phyloP scores from a whole-genome alignment of 2,888 invertebrate genomes.

The Rhagium mordax region DNA sequence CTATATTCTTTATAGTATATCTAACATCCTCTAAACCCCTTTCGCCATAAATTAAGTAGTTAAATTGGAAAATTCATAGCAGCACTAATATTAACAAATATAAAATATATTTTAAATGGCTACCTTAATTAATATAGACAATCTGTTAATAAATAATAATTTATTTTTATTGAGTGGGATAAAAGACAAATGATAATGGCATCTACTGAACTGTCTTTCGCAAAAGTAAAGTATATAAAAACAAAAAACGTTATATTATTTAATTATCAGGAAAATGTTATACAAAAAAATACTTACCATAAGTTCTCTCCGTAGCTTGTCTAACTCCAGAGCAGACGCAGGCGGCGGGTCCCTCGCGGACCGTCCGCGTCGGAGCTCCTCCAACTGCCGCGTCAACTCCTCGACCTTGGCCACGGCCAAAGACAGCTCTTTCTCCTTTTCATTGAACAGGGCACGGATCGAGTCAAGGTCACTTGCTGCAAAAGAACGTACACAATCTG shows the following conservation, averaged over 20 bases:
- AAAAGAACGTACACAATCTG: constrained; percentile 55
- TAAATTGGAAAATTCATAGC: too few relatives aligned
- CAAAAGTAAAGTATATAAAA: neutral
- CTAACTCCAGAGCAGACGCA: constrained; percentile 89
- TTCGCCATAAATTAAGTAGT: too few relatives aligned
- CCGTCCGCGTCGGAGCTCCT: constrained; percentile 86
- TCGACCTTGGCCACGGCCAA: constrained; percentile 98
- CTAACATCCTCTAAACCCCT: too few relatives aligned
- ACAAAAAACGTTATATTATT: too few relatives aligned
- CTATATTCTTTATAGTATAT: too few relatives aligned
- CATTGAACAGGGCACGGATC: constrained; percentile 95
- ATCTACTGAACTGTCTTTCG: too few relatives aligned
- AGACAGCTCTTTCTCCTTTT: constrained; percentile 97
- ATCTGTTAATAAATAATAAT: too few relatives aligned
- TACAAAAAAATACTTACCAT: constrained; percentile 84
- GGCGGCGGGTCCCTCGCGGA: constrained; percentile 74
- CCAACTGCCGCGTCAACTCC: constrained; percentile 94
- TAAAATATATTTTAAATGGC: too few relatives aligned
- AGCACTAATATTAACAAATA: too few relatives aligned
- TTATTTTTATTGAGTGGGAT: too few relatives aligned
- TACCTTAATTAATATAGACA: too few relatives aligned
- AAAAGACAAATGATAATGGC: too few relatives aligned
- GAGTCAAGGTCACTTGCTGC: constrained; percentile 96
- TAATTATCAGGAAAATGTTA: neutral
- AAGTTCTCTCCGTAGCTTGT: constrained; percentile 92